Evolutionary conservation across 2,888 invertebrate genomes (phyloP), one percentile per base, ranked within the genome.

Genomic region (Hirtodrosophila duncani): DNA sequence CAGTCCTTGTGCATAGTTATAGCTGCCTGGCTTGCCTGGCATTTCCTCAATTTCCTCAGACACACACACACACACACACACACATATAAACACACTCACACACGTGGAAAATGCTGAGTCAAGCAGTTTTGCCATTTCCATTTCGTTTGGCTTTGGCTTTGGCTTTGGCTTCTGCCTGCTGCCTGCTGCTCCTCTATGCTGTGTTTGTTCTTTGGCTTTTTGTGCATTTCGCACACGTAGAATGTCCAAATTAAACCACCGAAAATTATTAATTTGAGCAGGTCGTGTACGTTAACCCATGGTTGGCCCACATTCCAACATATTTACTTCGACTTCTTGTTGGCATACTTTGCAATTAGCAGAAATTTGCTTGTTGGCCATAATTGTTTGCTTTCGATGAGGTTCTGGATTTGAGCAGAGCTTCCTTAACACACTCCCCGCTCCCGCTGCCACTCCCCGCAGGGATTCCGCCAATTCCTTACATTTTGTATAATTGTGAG

Each of bases 331-430:
- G 17, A 27, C 26, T 13, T 6, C 39, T 23, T 36, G 21, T 14
- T 18, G 20, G 16, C 26, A 27, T 18, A n/a, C n/a, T 3, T 3
- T 30, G 66, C 68, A 71, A 75, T 75, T 71, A 75, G 71, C 49
- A 52, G n/a, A 67, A 74, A 70, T 70, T 59, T 67, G 65, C 70
- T 74, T 69, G 70, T 67, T 66, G 66, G 60, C 64, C 67, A 67
- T 61, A 67, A 66, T 66, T 64, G 67, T 63, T n/a, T 45, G 49
- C 39, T 65, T 31, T 10, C 24, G 18, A 23, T 34, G 17, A 29
- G 36, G 24, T 33, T n/a, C n/a, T n/a, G n/a, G 53, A 55, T 53
- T 53, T 44, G 53, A 17, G 43, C 10, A 42, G 20, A 42, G 30
- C 29, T 36, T 21, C 31, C n/a, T n/a, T n/a, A n/a, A n/a, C n/a